Evolutionary conservation across 2,797 vertebrate genomes (phyloP).

Genomic region (Xenopus petersii): DNA sequence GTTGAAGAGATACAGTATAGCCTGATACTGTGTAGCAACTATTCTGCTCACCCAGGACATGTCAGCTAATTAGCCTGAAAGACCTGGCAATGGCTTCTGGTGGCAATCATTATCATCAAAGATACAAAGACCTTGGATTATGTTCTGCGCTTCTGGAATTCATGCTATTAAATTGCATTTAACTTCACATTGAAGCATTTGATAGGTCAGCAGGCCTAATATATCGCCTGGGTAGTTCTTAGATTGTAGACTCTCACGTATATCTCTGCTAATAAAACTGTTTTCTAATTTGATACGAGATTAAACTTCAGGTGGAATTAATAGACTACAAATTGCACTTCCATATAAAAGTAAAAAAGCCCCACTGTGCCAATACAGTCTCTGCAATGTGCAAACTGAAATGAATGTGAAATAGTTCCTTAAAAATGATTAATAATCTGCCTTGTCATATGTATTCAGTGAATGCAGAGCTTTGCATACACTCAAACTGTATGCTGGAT

Average conservation of each 20-base stretch:
- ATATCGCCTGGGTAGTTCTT: constrained; percentile 14
- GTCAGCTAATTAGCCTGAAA: constrained; percentile 40
- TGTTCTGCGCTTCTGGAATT: constrained; percentile 43
- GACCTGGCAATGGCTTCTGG: constrained; percentile 37
- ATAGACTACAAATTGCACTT: too few species aligned
- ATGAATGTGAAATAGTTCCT: too few species aligned
- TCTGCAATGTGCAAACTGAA: too few species aligned
- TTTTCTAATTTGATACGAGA: too few species aligned
- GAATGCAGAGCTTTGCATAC: too few species aligned
- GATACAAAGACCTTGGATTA: constrained; percentile 45
- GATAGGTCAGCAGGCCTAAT: not conserved
- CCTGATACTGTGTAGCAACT: constrained; percentile 5
- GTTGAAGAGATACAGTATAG: not conserved
- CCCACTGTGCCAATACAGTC: too few species aligned
- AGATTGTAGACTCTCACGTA: not conserved
- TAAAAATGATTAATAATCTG: too few species aligned
- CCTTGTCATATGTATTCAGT: too few species aligned
- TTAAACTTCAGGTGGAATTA: too few species aligned
- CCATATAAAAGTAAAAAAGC: too few species aligned
- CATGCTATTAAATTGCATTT: constrained; percentile 44
- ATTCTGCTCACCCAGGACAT: constrained; percentile 33
- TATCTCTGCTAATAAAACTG: constrained; percentile 8
- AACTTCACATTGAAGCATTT: constrained; percentile 14
- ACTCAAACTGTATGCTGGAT: too few species aligned
- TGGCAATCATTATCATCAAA: constrained; percentile 49